Evolutionary conservation across 2,888 invertebrate genomes (phyloP).

Genomic region (Vannuccia rotundouncinata): DNA sequence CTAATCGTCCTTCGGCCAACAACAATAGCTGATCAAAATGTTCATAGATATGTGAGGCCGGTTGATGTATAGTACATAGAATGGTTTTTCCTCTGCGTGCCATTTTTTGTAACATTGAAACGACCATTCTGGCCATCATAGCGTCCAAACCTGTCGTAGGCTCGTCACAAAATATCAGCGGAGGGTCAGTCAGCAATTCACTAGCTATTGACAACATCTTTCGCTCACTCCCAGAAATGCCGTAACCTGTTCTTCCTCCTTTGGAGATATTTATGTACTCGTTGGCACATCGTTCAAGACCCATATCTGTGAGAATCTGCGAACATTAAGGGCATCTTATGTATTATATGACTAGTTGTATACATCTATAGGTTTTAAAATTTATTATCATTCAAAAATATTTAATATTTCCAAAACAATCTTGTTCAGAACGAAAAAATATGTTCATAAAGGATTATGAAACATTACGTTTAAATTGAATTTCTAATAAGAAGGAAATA

Average conservation of each 20-base stretch:
- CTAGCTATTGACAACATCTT: slow-evolving; percentile 89
- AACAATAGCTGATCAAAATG: slow-evolving; percentile 1
- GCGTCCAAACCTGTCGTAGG: slow-evolving; percentile 37
- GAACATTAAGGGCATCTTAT: no score
- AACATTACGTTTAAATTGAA: no score
- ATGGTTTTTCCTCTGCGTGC: slow-evolving; percentile 29
- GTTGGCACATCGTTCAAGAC: slow-evolving; percentile 74
- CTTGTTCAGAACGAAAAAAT: no score
- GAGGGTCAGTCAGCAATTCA: slow-evolving; percentile 59
- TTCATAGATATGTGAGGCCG: slow-evolving; percentile 19
- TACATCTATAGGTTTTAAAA: no score
- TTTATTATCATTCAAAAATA: no score
- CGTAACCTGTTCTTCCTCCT: slow-evolving; percentile 67
- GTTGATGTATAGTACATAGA: slow-evolving; percentile 28
- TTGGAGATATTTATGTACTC: slow-evolving; percentile 74
- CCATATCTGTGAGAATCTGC: slow-evolving; percentile 69
- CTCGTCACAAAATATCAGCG: slow-evolving; percentile 38
- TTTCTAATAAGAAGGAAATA: no score
- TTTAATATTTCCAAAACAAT: no score
- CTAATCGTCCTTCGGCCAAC: slow-evolving; percentile 20
- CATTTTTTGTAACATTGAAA: slow-evolving; percentile 29
- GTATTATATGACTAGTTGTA: no score
- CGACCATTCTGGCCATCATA: slow-evolving; percentile 38
- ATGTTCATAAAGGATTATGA: no score
- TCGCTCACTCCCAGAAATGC: slow-evolving; percentile 91